Evolutionary conservation across 2,113 vertebrate species (phyloP).

Genomic region (Pachycephala philippinensis): DNA sequence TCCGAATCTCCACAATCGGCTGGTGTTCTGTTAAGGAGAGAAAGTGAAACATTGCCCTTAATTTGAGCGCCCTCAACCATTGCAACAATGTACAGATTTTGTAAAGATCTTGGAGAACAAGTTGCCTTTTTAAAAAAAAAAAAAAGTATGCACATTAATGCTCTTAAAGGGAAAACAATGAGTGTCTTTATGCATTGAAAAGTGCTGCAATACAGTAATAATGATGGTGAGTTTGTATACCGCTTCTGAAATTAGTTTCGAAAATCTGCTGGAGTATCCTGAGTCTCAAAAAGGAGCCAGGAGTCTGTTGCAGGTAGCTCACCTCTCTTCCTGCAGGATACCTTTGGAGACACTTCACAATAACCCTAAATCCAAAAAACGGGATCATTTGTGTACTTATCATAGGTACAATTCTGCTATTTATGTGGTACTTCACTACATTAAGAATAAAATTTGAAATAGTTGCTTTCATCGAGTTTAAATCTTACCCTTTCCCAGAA

Average conservation of each 20-base stretch:
- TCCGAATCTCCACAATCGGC: not conserved
- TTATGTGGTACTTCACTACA: not conserved
- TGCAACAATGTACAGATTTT: not conserved
- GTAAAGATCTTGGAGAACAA: not conserved
- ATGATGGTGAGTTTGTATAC: not conserved
- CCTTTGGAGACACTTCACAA: not conserved
- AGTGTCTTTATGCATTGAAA: not conserved
- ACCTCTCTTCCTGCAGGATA: not conserved
- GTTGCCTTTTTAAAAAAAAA: not conserved
- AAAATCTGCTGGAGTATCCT: not conserved
- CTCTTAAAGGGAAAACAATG: conserved; percentile 25
- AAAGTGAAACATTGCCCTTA: not conserved
- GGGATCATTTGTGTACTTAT: not conserved
- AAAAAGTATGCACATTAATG: not conserved
- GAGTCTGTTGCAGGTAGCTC: not conserved
- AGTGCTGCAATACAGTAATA: not conserved
- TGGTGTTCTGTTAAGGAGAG: not conserved
- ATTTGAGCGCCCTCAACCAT: not conserved
- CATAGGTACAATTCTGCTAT: not conserved
- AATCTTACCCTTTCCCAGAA: not conserved
- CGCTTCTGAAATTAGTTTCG: not conserved
- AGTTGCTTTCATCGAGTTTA: not conserved
- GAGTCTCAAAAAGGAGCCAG: not conserved
- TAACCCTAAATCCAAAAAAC: not conserved
- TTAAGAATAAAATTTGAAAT: not conserved